Evolutionary conservation across 2,797 vertebrate species (phyloP), one percentile per base, ranked within the genome.

Genomic region (Platalea minor): DNA sequence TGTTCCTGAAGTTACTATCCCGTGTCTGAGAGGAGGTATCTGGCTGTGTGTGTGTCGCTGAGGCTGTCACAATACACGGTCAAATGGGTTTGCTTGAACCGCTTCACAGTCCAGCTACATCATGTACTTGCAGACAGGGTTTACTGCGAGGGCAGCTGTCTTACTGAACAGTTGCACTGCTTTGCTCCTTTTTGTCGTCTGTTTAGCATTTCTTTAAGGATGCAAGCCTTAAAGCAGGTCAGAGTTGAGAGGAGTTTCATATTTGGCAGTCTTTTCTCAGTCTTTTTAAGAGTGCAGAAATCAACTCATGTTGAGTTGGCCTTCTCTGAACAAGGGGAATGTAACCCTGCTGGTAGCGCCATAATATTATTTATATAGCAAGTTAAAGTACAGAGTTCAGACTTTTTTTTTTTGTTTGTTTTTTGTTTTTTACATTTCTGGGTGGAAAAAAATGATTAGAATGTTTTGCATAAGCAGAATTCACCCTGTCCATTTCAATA

Each of bases 391-490:
- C 87, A 96, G 77, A 87, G 89, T 93, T 96, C 92, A 88, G 73
- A 45, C 11, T 41, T 64, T 13, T 67, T 68, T 68, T 67, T 68
- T 67, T 63, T 73, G 85, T 63, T 73, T 87, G 35, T 35, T 35
- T 35, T 35, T 35, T 35, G 35, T 35, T 35, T 35, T 78, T 81
- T 16, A 88, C 25, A 35, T 75, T 45, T 94, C 68, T 81, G 54
- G 20, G 29, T 72, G 31, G 92, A 86, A 96, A 96, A 92, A 94
- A 94, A 91, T 89, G 0, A 81, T 91, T 76, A 94, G 87, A 96
- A 96, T 94, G 87, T 70, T 94, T 95, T 70, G 56, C 76, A 76
- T 87, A 93, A 95, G 93, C 93, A 96, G 67, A 92, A 92, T 88
- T 84, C 91, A 84, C 73, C 48, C 82, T 79, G 63, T 82, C 63